Base-by-base conservation (phyloP, 2,888 invertebrate species). In the Tromatobia lineatoria region DNA sequence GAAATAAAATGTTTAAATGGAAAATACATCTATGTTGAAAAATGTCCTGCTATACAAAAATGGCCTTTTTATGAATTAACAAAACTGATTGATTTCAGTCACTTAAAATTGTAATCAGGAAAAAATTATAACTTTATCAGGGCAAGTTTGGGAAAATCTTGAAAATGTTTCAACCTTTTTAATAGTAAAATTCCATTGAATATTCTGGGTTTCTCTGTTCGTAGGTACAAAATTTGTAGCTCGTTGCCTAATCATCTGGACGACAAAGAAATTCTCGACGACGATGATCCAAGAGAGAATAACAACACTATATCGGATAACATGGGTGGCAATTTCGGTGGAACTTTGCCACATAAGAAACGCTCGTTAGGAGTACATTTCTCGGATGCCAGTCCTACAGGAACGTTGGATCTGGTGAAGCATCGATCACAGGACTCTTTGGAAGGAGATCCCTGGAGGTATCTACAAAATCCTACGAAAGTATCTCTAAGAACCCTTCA, bases 241-340 rank as follows among this genome's bases (percentile, higher is more conserved):
- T 96, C 96, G 54, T 92, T 96, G 88, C 96, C 96, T 11, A 96
- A 96, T 94, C 96, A 96, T 91, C 94, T 96, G 90, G 96, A 95
- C 70, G 95, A 95, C 91, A 94, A 95, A 88, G 95, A 95, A 88
- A 91, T 94, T 18, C 77, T 91, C 76, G 90, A 90, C 73, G 95
- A 95, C 85, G 95, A 95, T 71, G 88, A 91, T 61, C 85, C 90
- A 45, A 93, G 95, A 79, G 95, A 95, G 74, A 95, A 95, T 89
- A 95, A 95, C 88, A 95, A 95, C 90, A 90, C 91, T 87, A 90
- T 93, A 85, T 90, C 90, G 25, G 93, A 93, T 67, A 92, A 90
- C 10, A 91, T 93, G 73, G 83, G 87, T 74, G 93, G 92, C 29
- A 93, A 92, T 87, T 90, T 93, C 57, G 92, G 93, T 52, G 93